Base-by-base conservation (phyloP, 2,888 invertebrate genomes). In the Leptinotarsa juncta region DNA sequence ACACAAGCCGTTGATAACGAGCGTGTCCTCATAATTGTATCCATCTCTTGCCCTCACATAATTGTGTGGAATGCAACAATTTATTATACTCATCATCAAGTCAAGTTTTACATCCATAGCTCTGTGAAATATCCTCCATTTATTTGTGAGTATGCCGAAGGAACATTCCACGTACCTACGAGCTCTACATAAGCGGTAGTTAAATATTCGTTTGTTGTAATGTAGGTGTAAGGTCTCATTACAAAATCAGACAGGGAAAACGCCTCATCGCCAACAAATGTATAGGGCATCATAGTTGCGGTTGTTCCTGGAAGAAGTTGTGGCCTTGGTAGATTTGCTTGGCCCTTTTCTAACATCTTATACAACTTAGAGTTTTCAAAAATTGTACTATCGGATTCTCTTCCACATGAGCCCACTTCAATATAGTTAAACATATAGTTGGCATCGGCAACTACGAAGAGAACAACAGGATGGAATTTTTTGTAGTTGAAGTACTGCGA, bases 91-190 rank as follows among this genome's bases (percentile, higher is more conserved):
- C 18, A 57, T 57, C 57, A 57, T 23, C 14, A 57, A 57, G 57
- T 23, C 57, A 57, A 57, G 57, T 57, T 57, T 23, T 57, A 57
- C 57, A 18, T 57, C 57, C 23, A 57, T 57, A 57, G 57, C 57
- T 57, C 57, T 57, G 57, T 57, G 57, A 57, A 57, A 57, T 57
- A 57, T 57, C 57, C 57, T 57, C 57, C 57, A 57, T 12, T 57
- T 57, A 57, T 57, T 57, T 57, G 57, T 18, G 57, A 57, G 57
- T 7, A 57, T 57, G 12, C 57, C 57, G 23, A 57, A 57, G 15
- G 57, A 57, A 57, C 57, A 57, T 57, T 57, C 57, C 57, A 57
- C 57, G 57, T 57, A 57, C 57, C 57, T 57, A 57, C 57, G 57
- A 57, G 57, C 57, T 57, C 57, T 57, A 57, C 57, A 23, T 23